Evolutionary conservation across 1,140 invertebrate species (phyloP).

Genomic region (Halesus radiatus): DNA sequence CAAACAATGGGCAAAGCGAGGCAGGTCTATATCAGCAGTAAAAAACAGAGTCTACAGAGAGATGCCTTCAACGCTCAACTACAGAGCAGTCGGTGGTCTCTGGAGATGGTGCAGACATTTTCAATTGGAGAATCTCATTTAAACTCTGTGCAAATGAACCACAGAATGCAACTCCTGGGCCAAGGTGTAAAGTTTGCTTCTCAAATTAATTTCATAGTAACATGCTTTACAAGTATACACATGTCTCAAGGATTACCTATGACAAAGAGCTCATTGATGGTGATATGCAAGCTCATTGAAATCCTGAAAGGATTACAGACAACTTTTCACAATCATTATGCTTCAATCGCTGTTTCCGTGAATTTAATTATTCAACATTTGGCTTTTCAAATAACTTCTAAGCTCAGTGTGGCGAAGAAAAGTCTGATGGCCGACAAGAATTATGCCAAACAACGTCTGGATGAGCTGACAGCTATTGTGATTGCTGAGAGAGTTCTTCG

Average conservation of each 20-base stretch:
- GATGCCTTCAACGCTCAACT: slow-evolving; percentile 67
- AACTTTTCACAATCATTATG: slow-evolving; percentile 73
- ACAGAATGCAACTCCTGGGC: slow-evolving; percentile 73
- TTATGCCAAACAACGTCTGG: slow-evolving; percentile 66
- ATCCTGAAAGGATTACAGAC: slow-evolving; percentile 84
- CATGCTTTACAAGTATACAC: slow-evolving; percentile 86
- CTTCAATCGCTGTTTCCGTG: slow-evolving; percentile 72
- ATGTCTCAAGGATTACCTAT: slow-evolving; percentile 82
- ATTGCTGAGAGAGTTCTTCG: slow-evolving; percentile 80
- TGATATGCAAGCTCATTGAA: slow-evolving; percentile 86
- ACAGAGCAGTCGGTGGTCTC: slow-evolving; percentile 71
- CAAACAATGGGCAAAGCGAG: slow-evolving; percentile 70
- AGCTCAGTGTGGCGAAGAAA: slow-evolving; percentile 70
- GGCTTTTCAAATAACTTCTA: slow-evolving; percentile 74
- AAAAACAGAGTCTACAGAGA: slow-evolving; percentile 73
- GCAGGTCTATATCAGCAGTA: slow-evolving; percentile 72
- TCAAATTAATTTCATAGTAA: slow-evolving; percentile 75
- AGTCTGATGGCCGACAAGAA: slow-evolving; percentile 67
- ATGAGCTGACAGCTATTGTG: slow-evolving; percentile 79
- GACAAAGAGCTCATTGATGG: slow-evolving; percentile 81
- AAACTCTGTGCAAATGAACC: slow-evolving; percentile 74
- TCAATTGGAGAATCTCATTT: slow-evolving; percentile 70
- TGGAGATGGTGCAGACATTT: slow-evolving; percentile 73
- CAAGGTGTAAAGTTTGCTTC: slow-evolving; percentile 77
- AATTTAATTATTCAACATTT: slow-evolving; percentile 81